Base-by-base conservation (phyloP, 2,797 vertebrate genomes). In the Poecilia velifera region DNA sequence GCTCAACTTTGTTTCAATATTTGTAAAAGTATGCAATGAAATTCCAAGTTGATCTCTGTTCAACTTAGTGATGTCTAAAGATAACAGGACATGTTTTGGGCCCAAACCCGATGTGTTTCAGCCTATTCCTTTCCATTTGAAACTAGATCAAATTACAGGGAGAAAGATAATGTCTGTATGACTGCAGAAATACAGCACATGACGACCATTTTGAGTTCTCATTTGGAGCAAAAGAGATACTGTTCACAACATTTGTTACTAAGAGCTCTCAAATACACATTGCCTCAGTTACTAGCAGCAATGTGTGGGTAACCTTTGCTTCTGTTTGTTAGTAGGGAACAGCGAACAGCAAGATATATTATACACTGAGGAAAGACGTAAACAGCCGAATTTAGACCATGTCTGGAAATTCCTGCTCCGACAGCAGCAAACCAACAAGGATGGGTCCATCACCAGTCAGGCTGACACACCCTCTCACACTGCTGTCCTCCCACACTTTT, bases 401-500 rank as follows among this genome's bases (percentile, higher is more conserved):
- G 73, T 83, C 64, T 43, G 70, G 41, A 81, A 82, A 84, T 77
- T 71, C 76, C 43, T 20, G 31, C 76, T 76, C 76, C 85, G 87
- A 83, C 75, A 68, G 74, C 84, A 79, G 84, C 81, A 86, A 87
- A 76, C 87, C 59, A 77, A 87, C 78, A 76, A 77, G 78, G 74
- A 77, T 13, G 36, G 73, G 80, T 81, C 90, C 82, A 75, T 90
- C 88, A 83, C 81, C 66, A 79, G 82, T 90, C 85, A 80, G 59
- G 72, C 85, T 82, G 83, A 86, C 88, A 85, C 83, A 89, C 85
- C 90, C 88, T 92, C 87, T 88, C 84, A 36, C 76, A 74, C 78
- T 12, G 83, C 88, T 91, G 87, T 92, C 91, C 89, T 87, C 90
- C 87, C 85, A 84, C 87, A 76, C 78, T 74, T 81, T 66, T 82